Conservation (phyloP, 1,140 invertebrate species). For the Drosophila melanica region DNA sequence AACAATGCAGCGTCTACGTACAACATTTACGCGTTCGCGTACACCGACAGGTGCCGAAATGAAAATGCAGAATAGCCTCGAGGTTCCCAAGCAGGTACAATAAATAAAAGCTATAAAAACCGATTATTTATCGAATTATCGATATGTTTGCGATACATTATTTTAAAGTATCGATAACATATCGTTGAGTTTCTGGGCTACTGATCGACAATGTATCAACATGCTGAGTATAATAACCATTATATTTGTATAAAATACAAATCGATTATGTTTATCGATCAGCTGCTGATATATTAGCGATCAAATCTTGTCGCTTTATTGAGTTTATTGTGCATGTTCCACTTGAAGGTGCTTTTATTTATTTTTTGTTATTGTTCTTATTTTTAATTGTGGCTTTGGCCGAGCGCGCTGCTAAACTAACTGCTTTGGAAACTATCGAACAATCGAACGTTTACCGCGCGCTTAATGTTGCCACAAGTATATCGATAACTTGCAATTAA, state of each 20-base stretch:
- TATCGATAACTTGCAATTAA: background rate
- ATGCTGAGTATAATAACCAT: too few relatives aligned
- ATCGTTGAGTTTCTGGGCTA: background rate
- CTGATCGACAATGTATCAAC: background rate
- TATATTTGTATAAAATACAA: too few relatives aligned
- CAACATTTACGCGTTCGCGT: conserved; percentile 92
- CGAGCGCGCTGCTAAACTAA: too few relatives aligned
- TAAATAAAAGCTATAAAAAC: conserved; percentile 5
- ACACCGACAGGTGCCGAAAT: conserved; percentile 94
- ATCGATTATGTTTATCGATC: background rate
- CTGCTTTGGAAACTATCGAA: too few relatives aligned
- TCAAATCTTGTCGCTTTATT: background rate
- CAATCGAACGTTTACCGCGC: background rate
- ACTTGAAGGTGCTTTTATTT: too few relatives aligned
- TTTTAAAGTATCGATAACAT: background rate
- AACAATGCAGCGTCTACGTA: conserved; percentile 91
- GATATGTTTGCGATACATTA: background rate
- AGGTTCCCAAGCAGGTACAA: conserved; percentile 92
- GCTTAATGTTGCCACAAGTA: background rate
- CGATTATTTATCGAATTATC: background rate
- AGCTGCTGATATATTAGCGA: background rate
- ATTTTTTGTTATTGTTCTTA: too few relatives aligned
- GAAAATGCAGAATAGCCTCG: conserved; percentile 94
- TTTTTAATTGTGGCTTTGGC: too few relatives aligned
- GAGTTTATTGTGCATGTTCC: background rate